Conservation (phyloP, 2,888 invertebrate species). For the Norana najaformis region DNA sequence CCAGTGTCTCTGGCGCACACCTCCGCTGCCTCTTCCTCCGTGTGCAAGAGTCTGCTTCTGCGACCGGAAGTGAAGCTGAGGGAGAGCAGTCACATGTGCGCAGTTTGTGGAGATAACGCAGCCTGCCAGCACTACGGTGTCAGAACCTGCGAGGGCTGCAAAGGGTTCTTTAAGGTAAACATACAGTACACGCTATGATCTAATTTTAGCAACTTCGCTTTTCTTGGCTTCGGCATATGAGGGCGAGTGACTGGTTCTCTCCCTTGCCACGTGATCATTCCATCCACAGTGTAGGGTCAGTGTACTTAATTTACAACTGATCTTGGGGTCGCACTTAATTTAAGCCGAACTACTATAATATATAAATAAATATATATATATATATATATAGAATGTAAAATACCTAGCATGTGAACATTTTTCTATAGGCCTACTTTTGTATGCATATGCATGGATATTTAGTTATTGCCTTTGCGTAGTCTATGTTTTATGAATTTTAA, state of each 20-base stretch:
- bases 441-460: not conserved
- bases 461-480: too few species aligned
- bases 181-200: not conserved
- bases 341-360: too few species aligned
- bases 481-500: too few species aligned
- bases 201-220: too few species aligned
- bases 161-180: constrained; percentile 70
- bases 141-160: constrained; percentile 97
- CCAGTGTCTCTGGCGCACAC: not conserved
- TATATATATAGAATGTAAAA: not conserved
- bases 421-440: too few species aligned
- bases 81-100: constrained; percentile 74
- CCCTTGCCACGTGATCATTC: too few species aligned
- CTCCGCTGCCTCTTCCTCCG: not conserved
- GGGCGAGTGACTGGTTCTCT: too few species aligned
- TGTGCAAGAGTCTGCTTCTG: not conserved
- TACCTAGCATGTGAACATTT: too few species aligned
- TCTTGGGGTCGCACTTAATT: too few species aligned
- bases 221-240: too few species aligned
- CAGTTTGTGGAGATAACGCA: constrained; percentile 97
- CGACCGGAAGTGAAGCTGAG: constrained; percentile 35
- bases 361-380: not conserved
- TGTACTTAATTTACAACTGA: too few species aligned
- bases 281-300: too few species aligned
- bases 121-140: constrained; percentile 98